These are phyloP conservation scores for Pongo pygmaeus DNA, from an alignment of 2,113 vertebrate species.

Conservation along the genomic window DNA sequence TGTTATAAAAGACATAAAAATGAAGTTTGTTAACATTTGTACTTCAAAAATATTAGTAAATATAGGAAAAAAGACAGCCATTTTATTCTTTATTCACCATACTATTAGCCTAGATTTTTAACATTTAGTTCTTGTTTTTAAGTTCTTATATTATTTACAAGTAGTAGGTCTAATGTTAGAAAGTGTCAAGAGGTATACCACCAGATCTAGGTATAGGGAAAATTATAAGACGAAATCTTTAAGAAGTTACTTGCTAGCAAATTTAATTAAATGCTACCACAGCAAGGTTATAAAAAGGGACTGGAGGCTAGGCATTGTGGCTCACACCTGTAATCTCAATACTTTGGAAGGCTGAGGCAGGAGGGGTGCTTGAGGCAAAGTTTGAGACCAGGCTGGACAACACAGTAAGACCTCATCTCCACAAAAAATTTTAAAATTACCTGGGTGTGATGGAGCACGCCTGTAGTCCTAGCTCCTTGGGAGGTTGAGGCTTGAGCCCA, in stretches of 20 bases:
- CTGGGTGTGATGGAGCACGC: too few relatives aligned
- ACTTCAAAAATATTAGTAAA: conserved; percentile 30
- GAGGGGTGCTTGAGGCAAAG: neutral
- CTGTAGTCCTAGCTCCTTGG: too few relatives aligned
- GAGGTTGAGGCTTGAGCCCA: too few relatives aligned
- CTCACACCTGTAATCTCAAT: neutral
- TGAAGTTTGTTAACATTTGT: neutral
- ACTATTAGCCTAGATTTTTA: neutral
- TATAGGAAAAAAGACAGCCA: neutral
- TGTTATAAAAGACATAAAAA: neutral
- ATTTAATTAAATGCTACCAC: neutral
- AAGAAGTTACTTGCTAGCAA: neutral
- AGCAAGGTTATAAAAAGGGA: neutral
- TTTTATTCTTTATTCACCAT: neutral
- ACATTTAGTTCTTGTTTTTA: neutral
- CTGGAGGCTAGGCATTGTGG: neutral
- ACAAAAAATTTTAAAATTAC: neutral
- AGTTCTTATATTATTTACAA: neutral
- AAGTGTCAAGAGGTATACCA: neutral
- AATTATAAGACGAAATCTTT: neutral
- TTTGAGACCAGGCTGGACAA: neutral
- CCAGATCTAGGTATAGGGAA: neutral
- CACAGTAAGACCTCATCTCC: neutral
- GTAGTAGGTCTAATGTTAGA: neutral
- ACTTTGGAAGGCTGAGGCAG: neutral